A percentile compares a stretch with the other conserved stretches of the same genome.
Conservation (phyloP, 1,140 invertebrate species). For the Holotrichia oblita region DNA sequence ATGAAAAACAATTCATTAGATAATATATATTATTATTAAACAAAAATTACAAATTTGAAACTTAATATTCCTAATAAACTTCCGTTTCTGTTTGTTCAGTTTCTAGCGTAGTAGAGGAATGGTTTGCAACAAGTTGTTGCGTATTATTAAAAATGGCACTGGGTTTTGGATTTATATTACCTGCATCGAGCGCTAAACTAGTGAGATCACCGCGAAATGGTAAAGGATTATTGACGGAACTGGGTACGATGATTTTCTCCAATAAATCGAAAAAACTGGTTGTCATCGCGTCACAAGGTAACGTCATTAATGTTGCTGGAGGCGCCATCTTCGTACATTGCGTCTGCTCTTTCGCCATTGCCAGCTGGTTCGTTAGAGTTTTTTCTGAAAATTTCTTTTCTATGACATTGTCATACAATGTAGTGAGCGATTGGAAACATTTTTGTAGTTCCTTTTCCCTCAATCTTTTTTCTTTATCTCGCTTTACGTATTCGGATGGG, state of each 20-base stretch:
- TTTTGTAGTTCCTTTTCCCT: slow-evolving; percentile 42
- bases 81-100: slow-evolving; percentile 10
- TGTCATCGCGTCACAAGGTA: slow-evolving; percentile 46
- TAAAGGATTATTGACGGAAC: slow-evolving; percentile 43
- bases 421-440: slow-evolving; percentile 45
- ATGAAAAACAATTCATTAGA: background rate
- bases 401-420: slow-evolving; percentile 45
- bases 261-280: slow-evolving; percentile 47
- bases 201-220: slow-evolving; percentile 47
- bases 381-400: slow-evolving; percentile 40
- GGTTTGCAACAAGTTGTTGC: background rate
- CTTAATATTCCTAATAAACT: slow-evolving; percentile 27
- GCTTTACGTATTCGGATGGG: slow-evolving; percentile 46
- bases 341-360: slow-evolving; percentile 44
- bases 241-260: slow-evolving; percentile 44
- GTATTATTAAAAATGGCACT: background rate
- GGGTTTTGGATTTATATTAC: slow-evolving; percentile 41
- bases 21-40: background rate
- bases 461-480: slow-evolving; percentile 45
- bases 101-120: slow-evolving; percentile 9
- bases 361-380: slow-evolving; percentile 43
- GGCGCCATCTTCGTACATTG: slow-evolving; percentile 35
- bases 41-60: slow-evolving; percentile 34
- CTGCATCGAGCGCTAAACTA: slow-evolving; percentile 45
- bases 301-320: slow-evolving; percentile 19